Conservation (phyloP, 1,140 invertebrate species). For the Saccostrea cuccullata region DNA sequence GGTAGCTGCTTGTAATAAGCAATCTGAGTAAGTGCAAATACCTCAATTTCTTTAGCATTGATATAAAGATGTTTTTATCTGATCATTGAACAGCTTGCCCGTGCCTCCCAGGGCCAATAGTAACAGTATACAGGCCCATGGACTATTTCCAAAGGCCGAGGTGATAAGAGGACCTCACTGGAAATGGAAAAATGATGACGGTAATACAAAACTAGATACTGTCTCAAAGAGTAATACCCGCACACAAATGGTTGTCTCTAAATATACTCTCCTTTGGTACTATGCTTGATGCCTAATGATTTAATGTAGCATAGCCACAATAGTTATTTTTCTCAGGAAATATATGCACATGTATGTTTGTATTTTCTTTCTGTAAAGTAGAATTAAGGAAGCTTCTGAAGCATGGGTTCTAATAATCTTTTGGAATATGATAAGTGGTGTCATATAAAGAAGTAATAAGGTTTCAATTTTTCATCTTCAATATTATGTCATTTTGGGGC, state of each 20-base stretch:
- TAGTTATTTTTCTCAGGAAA: neutral
- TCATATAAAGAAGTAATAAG: no score
- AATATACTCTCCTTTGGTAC: neutral
- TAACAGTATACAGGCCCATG: slow-evolving; percentile 80
- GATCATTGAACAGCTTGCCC: slow-evolving; percentile 28
- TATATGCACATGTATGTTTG: no score
- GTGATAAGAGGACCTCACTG: slow-evolving; percentile 81
- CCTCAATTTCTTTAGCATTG: neutral
- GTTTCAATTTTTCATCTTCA: no score
- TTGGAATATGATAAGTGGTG: no score
- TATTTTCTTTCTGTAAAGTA: no score
- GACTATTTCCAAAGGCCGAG: slow-evolving; percentile 91
- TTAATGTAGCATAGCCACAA: neutral
- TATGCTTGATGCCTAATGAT: neutral
- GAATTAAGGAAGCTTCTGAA: no score
- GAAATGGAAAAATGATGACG: slow-evolving; percentile 77
- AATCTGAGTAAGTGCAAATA: no score
- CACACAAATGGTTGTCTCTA: neutral
- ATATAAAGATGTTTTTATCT: neutral
- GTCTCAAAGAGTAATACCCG: no score
- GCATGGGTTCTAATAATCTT: no score
- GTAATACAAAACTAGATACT: slow-evolving; percentile 51
- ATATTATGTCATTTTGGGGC: no score
- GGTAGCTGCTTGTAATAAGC: no score
- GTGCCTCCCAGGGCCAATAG: slow-evolving; percentile 42